A percentile compares a stretch with the other conserved stretches of the same genome.
phyloP scores from a whole-genome alignment of 2,888 invertebrate genomes.

The Epinotia nisella region DNA sequence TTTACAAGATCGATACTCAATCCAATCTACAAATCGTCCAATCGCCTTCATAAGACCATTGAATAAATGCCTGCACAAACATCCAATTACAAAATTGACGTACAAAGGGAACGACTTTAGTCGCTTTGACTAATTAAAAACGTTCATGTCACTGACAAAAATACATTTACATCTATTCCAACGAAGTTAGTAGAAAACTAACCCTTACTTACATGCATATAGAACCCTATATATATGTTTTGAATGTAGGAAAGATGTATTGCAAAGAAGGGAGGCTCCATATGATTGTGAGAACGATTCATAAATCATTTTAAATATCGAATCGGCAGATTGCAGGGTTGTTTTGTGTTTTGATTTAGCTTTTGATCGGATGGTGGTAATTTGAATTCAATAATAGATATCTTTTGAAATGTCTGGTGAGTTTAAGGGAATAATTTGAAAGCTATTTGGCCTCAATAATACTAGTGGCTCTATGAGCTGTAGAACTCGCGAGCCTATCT shows the following conservation, averaged over 20 bases:
- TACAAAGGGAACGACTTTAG: conserved; percentile 31
- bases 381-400: conserved; percentile 2
- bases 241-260: neutral
- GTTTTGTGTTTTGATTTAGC: conserved; percentile 13
- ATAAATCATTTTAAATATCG: conserved; percentile 31
- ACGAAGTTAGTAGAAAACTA: neutral
- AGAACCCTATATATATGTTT: neutral
- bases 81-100: conserved; percentile 38
- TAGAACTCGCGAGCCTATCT: no score
- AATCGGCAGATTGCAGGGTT: neutral
- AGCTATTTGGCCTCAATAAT: no score
- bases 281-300: conserved; percentile 18
- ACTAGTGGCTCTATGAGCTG: no score
- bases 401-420: neutral
- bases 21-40: conserved; percentile 24
- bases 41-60: conserved; percentile 24
- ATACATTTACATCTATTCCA: neutral
- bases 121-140: conserved; percentile 39
- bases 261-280: neutral
- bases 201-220: neutral
- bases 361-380: conserved; percentile 14
- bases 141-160: conserved; percentile 33
- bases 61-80: conserved; percentile 36
- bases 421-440: neutral
- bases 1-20: conserved; percentile 8